Base-by-base conservation (phyloP, 2,113 vertebrate genomes). In the Morphnarchus princeps region DNA sequence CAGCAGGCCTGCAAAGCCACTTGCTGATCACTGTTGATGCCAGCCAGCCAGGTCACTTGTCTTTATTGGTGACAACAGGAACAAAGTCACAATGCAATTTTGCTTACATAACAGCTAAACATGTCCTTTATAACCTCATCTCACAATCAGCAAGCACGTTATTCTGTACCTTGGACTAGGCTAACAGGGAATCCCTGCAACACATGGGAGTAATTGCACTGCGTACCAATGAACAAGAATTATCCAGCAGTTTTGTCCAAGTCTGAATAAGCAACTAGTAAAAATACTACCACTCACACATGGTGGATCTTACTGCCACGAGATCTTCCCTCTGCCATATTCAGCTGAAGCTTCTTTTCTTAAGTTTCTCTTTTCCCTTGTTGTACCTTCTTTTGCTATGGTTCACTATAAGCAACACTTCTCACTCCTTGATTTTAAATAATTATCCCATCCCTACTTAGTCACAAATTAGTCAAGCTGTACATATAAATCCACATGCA, bases 401-500 rank as follows among this genome's bases (percentile, higher is more conserved):
- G 47, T 69, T 77, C 62, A 42, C 19, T 32, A 38, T 70, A 92
- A 87, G 82, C 43, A 90, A 66, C 9, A 34, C 25, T 76, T 92
- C n/a, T 89, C 34, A 76, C 17, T 72, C 32, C 65, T 92, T 74
- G 22, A 65, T 94, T 95, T 97, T 16, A 88, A 90, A 71, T 70
- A 77, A 87, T 91, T 55, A 77, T 40, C 62, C 89, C 82, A 92
- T 82, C 38, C 25, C 63, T n/a, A 54, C 78, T 93, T 90, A 89
- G 81, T 93, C 91, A 93, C 73, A 80, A 91, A 82, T 89, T 82
- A 97, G 45, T 87, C 84, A 95, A 69, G 58, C 62, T 85, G 69
- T 72, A 86, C 78, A 89, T 63, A 81, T 78, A 97, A 97, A 96
- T 91, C 59, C 65, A 97, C 96, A 96, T 76, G 77, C 58, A 96